phyloP scores from a whole-genome alignment of 2,113 vertebrate genomes.

The Propithecus coquereli region DNA sequence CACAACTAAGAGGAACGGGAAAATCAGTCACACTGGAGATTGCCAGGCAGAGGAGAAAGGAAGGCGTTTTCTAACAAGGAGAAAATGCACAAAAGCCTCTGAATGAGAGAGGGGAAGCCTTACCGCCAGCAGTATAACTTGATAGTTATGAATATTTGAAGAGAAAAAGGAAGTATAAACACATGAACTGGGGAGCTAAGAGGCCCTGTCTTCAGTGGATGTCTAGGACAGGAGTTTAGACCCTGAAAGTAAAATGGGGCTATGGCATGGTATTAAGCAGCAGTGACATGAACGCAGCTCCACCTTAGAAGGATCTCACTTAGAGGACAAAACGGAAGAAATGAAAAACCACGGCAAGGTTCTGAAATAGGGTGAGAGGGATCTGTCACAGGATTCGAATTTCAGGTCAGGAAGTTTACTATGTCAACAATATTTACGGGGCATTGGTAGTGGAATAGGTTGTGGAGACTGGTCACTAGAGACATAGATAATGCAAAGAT shows the following conservation, averaged over 20 bases:
- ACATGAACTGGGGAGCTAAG: background rate
- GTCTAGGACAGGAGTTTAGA: background rate
- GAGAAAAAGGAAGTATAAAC: background rate
- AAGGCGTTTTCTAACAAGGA: background rate
- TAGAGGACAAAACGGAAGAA: background rate
- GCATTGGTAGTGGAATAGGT: background rate
- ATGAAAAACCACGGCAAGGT: background rate
- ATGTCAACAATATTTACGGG: background rate
- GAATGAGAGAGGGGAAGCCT: background rate
- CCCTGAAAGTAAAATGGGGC: background rate
- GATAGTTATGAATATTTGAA: background rate
- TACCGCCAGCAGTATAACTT: background rate
- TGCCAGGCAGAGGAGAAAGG: background rate
- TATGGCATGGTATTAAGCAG: background rate
- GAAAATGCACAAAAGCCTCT: background rate
- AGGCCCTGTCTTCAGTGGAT: background rate
- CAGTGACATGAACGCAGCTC: background rate
- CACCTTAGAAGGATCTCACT: background rate
- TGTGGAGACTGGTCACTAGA: background rate
- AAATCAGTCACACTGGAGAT: background rate
- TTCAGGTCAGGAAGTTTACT: background rate
- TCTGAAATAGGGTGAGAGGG: background rate
- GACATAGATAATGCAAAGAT: background rate
- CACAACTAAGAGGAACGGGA: background rate
- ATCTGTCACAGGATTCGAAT: background rate